A percentile compares a stretch with the other conserved stretches of the same genome.
These are phyloP conservation scores for Iguana delicatissima DNA, from an alignment of 2,797 vertebrate species.

Conservation along the genomic window DNA sequence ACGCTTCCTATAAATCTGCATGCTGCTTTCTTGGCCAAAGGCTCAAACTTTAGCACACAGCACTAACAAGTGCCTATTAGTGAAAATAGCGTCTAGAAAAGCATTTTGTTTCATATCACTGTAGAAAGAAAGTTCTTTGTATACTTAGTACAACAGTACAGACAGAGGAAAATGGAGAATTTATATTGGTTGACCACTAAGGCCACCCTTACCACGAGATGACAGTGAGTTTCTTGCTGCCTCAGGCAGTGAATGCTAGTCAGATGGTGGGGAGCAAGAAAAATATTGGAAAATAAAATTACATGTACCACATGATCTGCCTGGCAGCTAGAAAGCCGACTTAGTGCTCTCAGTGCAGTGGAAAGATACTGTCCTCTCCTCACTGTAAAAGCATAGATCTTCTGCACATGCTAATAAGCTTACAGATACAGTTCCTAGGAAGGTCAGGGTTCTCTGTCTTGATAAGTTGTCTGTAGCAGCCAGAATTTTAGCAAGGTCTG, in stretches of 20 bases:
- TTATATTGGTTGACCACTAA: constrained; percentile 34
- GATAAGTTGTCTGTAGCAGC: no score
- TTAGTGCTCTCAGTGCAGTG: not conserved
- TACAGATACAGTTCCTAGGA: not conserved
- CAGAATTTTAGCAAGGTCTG: not conserved
- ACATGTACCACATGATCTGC: not conserved
- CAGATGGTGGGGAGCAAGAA: no score
- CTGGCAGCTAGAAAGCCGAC: not conserved
- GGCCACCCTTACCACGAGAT: no score
- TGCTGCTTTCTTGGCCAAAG: not conserved
- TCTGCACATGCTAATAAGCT: not conserved
- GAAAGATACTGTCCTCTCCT: not conserved
- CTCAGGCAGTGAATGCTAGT: not conserved
- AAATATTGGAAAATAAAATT: not conserved
- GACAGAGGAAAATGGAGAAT: constrained; percentile 15
- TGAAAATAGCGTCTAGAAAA: constrained; percentile 31
- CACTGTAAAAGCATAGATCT: no score
- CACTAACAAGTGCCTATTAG: constrained; percentile 31
- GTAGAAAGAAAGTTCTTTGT: not conserved
- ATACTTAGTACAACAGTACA: constrained; percentile 45
- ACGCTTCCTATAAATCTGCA: constrained; percentile 49
- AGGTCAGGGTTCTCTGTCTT: not conserved
- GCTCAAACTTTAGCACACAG: not conserved
- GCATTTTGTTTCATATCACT: constrained; percentile 13
- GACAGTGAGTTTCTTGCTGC: not conserved